phyloP scores from a whole-genome alignment of 2,797 vertebrate genomes.

The Anomalospiza imberbis region DNA sequence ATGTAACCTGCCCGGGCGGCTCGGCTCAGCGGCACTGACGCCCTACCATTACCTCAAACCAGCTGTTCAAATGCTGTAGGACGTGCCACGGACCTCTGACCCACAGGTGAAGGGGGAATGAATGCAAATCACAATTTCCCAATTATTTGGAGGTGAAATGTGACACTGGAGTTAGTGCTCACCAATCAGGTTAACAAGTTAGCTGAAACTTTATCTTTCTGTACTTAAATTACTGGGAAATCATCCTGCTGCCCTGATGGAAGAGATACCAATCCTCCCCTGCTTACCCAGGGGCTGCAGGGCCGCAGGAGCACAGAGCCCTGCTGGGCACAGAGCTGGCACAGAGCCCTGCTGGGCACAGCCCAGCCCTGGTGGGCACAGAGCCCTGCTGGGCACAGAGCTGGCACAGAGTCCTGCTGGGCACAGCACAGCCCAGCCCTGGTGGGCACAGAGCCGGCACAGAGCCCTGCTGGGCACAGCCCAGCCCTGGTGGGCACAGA shows the following conservation, averaged over 20 bases:
- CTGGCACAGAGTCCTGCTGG: no score
- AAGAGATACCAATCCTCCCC: neutral
- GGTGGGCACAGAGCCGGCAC: neutral
- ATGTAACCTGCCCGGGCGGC: neutral
- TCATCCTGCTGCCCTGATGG: neutral
- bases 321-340: no score
- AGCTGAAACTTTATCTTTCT: constrained; percentile 60
- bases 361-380: no score
- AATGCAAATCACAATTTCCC: constrained; percentile 31
- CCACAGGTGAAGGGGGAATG: neutral
- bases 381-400: no score
- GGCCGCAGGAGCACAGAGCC: neutral
- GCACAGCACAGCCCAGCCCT: no score
- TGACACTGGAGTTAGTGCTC: constrained; percentile 40
- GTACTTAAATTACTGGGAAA: constrained; percentile 55
- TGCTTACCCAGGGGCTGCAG: neutral
- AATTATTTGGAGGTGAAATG: constrained; percentile 28
- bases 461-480: no score
- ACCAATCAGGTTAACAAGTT: constrained; percentile 60
- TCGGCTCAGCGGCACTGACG: neutral
- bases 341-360: no score
- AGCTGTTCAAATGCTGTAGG: constrained; percentile 63
- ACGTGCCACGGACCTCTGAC: constrained; percentile 2
- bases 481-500: neutral
- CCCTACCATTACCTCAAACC: neutral